Base-by-base conservation (phyloP, 2,797 vertebrate genomes). In the Epinephelus coioides region DNA sequence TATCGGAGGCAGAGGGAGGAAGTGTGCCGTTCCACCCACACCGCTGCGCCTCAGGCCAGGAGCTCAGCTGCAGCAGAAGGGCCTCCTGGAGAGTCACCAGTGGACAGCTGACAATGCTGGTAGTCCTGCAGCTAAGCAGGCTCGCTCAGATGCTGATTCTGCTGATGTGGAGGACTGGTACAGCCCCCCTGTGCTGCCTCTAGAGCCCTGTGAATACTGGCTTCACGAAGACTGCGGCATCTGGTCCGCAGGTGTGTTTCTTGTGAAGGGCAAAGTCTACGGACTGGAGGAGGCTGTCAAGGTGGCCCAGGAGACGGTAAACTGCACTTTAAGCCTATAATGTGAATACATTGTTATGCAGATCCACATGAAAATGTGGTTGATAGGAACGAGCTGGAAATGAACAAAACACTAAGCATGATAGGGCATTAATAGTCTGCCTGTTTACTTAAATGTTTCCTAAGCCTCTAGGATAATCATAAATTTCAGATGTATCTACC, bases 171-270 rank as follows among this genome's bases (percentile, higher is more conserved):
- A 94, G 57, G 94, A 95, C 89, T 96, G 95, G 95, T 96, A 93
- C 91, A 93, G 91, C 76, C 88, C 95, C 4, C 95, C 95, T 0
- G 67, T 95, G 74, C 85, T 96, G 76, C 92, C 95, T 4, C 78
- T 91, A 30, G 92, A 95, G 49, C 87, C 89, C 75, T 91, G 91
- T 15, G 96, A 96, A 74, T 95, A 92, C 87, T 96, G 96, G 96
- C 91, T 96, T 27, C 96, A 96, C 8, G 95, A 95, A 76, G 95
- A 96, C 92, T 96, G 96, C 10, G 88, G 87, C 59, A 77, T 96
- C 83, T 96, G 96, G 96, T 93, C 95, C 0, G 86, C 95, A 4
- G 95, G 95, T 2, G 95, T 96, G 38, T 96, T 94, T 88, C 93
- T 96, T 2, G 95, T 96, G 25, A 94, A 91, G 89, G 95, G 95